Evolutionary conservation across 2,888 invertebrate genomes (phyloP).

Genomic region (Dendrolimus pini): DNA sequence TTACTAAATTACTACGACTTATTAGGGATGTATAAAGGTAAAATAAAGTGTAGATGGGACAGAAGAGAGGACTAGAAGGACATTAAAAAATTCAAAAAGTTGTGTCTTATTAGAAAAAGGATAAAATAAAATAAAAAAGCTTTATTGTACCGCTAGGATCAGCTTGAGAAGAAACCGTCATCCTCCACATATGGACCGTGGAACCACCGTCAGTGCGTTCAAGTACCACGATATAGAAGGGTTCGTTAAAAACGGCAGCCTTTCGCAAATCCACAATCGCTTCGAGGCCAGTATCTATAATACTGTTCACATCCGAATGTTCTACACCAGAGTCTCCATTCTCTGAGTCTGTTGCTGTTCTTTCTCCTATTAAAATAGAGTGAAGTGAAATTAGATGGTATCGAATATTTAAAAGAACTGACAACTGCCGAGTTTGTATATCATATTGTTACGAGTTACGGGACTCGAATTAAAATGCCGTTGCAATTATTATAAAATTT

Average conservation of each 20-base stretch:
- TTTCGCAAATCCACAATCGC: slow-evolving; percentile 94
- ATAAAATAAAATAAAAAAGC: background rate
- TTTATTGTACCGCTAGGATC: slow-evolving; percentile 44
- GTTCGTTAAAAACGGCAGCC: slow-evolving; percentile 92
- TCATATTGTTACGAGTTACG: no score
- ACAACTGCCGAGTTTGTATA: no score
- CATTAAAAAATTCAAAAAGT: background rate
- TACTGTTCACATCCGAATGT: slow-evolving; percentile 46
- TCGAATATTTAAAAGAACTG: no score
- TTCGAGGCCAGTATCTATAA: slow-evolving; percentile 82
- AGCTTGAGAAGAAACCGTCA: slow-evolving; percentile 90
- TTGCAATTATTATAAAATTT: no score
- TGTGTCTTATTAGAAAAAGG: background rate
- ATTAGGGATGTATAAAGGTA: no score
- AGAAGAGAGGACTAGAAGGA: no score
- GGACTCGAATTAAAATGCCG: no score
- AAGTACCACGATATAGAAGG: slow-evolving; percentile 95
- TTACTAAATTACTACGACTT: no score
- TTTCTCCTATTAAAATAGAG: slow-evolving; percentile 37
- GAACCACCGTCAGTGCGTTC: slow-evolving; percentile 90
- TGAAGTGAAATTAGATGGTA: background rate
- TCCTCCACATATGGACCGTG: slow-evolving; percentile 96
- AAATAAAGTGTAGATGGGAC: no score
- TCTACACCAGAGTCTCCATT: slow-evolving; percentile 48
- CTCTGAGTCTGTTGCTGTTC: slow-evolving; percentile 44